A percentile compares a stretch with the other conserved stretches of the same genome.
Evolutionary conservation across 2,113 vertebrate genomes (phyloP).

Genomic region (Prunella fulvescens): DNA sequence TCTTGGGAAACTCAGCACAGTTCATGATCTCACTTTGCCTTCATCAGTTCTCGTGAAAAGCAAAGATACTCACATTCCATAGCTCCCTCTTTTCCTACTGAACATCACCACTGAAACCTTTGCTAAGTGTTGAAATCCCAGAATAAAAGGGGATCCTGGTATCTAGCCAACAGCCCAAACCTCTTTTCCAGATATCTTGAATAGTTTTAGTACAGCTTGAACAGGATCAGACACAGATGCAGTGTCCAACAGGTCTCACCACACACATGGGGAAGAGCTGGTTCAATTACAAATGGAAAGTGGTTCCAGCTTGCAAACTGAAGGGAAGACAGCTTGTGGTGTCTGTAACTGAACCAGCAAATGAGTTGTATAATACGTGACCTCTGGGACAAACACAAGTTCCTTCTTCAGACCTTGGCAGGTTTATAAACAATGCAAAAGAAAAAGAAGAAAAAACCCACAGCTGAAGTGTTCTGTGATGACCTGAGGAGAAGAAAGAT

Average conservation of each 20-base stretch:
- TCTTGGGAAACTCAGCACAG: background rate
- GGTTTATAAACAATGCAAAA: background rate
- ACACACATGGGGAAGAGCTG: background rate
- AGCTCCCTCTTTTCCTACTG: background rate
- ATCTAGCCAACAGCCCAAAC: background rate
- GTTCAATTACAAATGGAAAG: conserved; percentile 44
- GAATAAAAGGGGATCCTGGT: background rate
- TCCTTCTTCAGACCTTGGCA: background rate
- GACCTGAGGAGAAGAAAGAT: conserved; percentile 1
- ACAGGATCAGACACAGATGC: background rate
- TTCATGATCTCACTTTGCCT: background rate
- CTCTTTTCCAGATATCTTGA: background rate
- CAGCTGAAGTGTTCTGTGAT: background rate
- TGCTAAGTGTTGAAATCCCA: background rate
- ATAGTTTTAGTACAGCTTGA: background rate
- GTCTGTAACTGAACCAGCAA: conserved; percentile 34
- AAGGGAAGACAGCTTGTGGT: background rate
- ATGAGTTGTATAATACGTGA: background rate
- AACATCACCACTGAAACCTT: background rate
- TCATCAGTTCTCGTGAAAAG: background rate
- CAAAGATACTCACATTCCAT: background rate
- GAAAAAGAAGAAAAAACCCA: background rate
- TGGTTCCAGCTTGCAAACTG: background rate
- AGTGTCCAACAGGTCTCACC: background rate
- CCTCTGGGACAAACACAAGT: conserved; percentile 14